phyloP scores from a whole-genome alignment of 2,113 vertebrate genomes.

The Zeus faber region DNA sequence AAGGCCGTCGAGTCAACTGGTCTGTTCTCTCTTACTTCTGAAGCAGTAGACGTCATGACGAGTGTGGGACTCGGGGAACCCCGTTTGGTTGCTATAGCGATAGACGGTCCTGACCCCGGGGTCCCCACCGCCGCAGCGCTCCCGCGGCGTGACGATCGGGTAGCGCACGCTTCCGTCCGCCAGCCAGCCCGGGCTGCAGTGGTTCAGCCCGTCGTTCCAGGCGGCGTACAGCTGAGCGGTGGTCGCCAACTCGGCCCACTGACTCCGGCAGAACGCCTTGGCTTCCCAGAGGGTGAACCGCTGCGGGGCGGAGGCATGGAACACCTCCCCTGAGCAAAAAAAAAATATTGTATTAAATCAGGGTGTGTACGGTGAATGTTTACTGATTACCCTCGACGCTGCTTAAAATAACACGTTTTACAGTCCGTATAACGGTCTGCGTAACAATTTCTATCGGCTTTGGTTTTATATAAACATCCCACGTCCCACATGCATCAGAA shows the following conservation, averaged over 20 bases:
- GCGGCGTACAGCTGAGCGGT: constrained; percentile 88
- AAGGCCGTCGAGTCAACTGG: background rate
- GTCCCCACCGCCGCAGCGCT: constrained; percentile 84
- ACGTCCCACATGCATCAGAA: too few relatives aligned
- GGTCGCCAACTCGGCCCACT: constrained; percentile 78
- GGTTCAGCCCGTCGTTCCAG: constrained; percentile 86
- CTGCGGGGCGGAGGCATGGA: constrained; percentile 73
- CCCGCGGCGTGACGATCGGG: constrained; percentile 85
- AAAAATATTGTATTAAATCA: too few relatives aligned
- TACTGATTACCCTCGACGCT: too few relatives aligned
- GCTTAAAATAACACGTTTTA: too few relatives aligned
- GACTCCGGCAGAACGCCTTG: constrained; percentile 69
- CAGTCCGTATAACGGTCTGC: too few relatives aligned
- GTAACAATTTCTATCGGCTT: too few relatives aligned
- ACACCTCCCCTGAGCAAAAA: constrained; percentile 85
- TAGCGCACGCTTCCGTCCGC: constrained; percentile 91
- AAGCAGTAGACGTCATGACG: constrained; percentile 90
- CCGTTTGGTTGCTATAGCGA: constrained; percentile 89
- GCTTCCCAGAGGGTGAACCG: constrained; percentile 85
- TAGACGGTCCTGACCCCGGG: constrained; percentile 90
- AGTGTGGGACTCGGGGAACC: constrained; percentile 82
- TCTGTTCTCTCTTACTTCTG: constrained; percentile 71
- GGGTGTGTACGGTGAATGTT: too few relatives aligned
- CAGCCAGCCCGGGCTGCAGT: constrained; percentile 91
- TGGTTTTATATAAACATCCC: too few relatives aligned